Percentiles rank a stretch among this genome's conserved stretches.
phyloP scores from a whole-genome alignment of 2,797 vertebrate genomes.

The Antennarius maculatus region DNA sequence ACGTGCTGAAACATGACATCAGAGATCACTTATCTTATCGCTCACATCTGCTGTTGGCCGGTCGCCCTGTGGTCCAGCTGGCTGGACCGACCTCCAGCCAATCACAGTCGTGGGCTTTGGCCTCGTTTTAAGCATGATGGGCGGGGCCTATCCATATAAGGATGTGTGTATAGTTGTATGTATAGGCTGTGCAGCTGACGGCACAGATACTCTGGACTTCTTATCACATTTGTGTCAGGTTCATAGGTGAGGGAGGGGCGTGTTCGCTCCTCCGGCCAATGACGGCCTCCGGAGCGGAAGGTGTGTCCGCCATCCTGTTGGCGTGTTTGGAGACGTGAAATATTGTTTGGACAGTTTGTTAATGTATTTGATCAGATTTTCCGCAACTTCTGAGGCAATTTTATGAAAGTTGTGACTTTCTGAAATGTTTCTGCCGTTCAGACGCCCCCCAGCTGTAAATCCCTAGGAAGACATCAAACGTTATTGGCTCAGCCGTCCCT shows the following conservation, averaged over 20 bases:
- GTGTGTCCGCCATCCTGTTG: slow-evolving; percentile 42
- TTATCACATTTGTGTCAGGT: slow-evolving; percentile 58
- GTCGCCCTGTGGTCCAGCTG: neutral
- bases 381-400: neutral
- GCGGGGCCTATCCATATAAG: slow-evolving; percentile 14
- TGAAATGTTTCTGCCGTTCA: slow-evolving; percentile 3
- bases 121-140: neutral
- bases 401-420: slow-evolving; percentile 3
- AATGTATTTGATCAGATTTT: slow-evolving; percentile 5
- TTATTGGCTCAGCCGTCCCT: neutral
- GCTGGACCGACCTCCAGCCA: slow-evolving; percentile 44
- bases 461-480: slow-evolving; percentile 14
- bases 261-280: slow-evolving; percentile 64
- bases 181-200: slow-evolving; percentile 31
- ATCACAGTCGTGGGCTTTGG: slow-evolving; percentile 32
- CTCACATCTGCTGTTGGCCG: neutral
- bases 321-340: neutral
- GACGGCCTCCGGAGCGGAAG: slow-evolving; percentile 42
- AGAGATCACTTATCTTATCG: slow-evolving; percentile 1
- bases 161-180: slow-evolving; percentile 1
- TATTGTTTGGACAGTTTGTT: slow-evolving; percentile 1
- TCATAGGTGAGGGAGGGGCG: slow-evolving; percentile 22
- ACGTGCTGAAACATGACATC: slow-evolving; percentile 10
- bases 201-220: slow-evolving; percentile 31
- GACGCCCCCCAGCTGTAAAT: slow-evolving; percentile 5